Percentiles rank a stretch among this genome's conserved stretches.
phyloP scores from a whole-genome alignment of 2,797 vertebrate species.

The Leucoraja ocellata region DNA sequence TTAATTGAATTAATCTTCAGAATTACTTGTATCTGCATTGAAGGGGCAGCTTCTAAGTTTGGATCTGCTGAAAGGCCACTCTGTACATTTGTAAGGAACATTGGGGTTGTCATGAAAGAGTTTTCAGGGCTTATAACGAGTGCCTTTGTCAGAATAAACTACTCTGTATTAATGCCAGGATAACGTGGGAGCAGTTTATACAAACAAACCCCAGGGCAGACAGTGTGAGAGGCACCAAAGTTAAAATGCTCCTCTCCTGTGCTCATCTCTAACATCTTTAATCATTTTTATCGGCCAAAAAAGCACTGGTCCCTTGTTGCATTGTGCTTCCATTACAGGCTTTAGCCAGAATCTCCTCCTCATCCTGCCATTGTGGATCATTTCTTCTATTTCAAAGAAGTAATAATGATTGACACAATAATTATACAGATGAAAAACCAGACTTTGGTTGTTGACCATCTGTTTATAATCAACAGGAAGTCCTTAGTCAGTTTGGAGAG shows the following conservation, averaged over 20 bases:
- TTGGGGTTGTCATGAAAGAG: background rate
- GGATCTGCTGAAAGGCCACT: constrained; percentile 1
- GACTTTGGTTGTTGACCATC: background rate
- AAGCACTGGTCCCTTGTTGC: background rate
- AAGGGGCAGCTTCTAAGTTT: background rate
- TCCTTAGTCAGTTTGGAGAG: background rate
- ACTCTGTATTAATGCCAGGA: background rate
- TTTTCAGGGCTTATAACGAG: background rate
- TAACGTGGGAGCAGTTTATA: background rate
- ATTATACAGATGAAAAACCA: background rate
- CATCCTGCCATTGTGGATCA: background rate
- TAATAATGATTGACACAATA: background rate
- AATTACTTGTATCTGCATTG: background rate
- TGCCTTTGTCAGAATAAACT: background rate
- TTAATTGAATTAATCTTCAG: background rate
- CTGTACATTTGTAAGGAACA: background rate
- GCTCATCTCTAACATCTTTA: background rate
- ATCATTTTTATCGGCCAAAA: background rate
- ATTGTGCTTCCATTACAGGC: constrained; percentile 16
- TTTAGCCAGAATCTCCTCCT: background rate
- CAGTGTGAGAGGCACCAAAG: background rate
- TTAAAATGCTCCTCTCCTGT: background rate
- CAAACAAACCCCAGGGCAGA: background rate
- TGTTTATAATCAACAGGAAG: background rate
- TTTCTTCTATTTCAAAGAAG: constrained; percentile 3